Evolutionary conservation across 2,113 vertebrate species (phyloP).

Genomic region (Epinephelus moara): DNA sequence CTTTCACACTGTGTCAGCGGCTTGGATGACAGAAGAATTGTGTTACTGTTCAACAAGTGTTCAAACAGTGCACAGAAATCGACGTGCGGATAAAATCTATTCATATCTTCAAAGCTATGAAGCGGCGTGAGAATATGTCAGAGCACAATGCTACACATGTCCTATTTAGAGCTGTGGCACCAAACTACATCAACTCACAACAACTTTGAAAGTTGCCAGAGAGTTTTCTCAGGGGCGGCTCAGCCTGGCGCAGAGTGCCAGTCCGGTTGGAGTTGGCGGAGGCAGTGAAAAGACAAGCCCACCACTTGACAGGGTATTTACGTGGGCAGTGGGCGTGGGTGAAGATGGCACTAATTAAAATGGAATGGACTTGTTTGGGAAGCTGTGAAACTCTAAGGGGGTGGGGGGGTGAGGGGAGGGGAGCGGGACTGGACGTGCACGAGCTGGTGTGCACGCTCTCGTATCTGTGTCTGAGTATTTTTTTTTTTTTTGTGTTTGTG

Average conservation of each 20-base stretch:
- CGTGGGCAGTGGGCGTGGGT: conserved; percentile 85
- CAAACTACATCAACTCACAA: conserved; percentile 63
- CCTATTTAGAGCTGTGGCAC: conserved; percentile 71
- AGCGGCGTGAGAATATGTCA: conserved; percentile 69
- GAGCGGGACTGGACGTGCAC: conserved; percentile 1
- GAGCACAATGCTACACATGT: conserved; percentile 67
- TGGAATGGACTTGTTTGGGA: conserved; percentile 87
- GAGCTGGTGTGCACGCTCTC: conserved; percentile 6
- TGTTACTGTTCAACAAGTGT: conserved; percentile 40
- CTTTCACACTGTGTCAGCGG: background rate
- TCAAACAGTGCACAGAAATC: conserved; percentile 27
- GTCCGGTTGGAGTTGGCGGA: conserved; percentile 74
- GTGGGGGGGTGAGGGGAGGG: background rate
- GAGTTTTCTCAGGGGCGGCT: conserved; percentile 78
- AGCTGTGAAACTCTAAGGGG: conserved; percentile 84
- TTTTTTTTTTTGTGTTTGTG: conserved; percentile 44
- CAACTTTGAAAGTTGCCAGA: conserved; percentile 80
- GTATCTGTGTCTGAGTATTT: conserved; percentile 43
- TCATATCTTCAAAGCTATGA: conserved; percentile 48
- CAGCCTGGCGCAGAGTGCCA: conserved; percentile 62
- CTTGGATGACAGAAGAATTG: background rate
- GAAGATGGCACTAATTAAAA: conserved; percentile 87
- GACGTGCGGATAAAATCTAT: conserved; percentile 42
- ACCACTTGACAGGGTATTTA: conserved; percentile 80
- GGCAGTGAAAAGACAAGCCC: conserved; percentile 81